Base-by-base conservation (phyloP, 2,888 invertebrate genomes). In the Xylota sylvarum region DNA sequence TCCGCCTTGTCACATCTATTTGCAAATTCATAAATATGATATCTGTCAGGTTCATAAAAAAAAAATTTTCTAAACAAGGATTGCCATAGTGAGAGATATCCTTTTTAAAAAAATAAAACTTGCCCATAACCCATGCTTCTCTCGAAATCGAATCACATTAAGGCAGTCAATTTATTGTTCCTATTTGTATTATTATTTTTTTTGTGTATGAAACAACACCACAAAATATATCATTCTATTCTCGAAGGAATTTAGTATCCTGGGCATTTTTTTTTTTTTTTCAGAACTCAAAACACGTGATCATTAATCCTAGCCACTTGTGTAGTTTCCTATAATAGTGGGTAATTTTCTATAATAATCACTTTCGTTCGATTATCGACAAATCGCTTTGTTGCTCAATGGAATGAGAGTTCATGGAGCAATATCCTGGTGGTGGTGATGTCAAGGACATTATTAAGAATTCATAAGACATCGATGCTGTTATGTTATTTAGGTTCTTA, bases 311-410 rank as follows among this genome's bases (percentile, higher is more conserved):
- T 17, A n/a, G 12, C 9, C 10, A 40, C 30, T 43, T 55, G 37
- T 67, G 4, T 65, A 12, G 6, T 27, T 40, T 0, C 23, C 27
- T 10, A 7, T 14, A 67, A 60, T 50, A 30, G 50, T 67, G 14
- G 40, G 40, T 67, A 67, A 67, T 69, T 69, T 78, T 46, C 69
- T 50, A 69, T 60, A 60, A 43, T 67, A 80, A 48, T 50, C 48
- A 73, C 79, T 80, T 50, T 52, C 14, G 50, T 67, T 62, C 74
- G 67, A 80, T 74, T 52, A 46, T 43, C 35, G 60, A 40, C 58
- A 74, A 74, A 80, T 74, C 67, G 48, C 27, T 74, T 73, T 80
- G 19, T 43, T 37, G 58, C 10, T 14, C 37, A n/a, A 5, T 5
- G 17, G 35, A 10, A 30, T 43, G 19, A 6, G 35, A 50, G 50